A percentile compares a stretch with the other conserved stretches of the same genome.
phyloP scores from a whole-genome alignment of 2,113 vertebrate genomes.

The Vulpes ferrilata region DNA sequence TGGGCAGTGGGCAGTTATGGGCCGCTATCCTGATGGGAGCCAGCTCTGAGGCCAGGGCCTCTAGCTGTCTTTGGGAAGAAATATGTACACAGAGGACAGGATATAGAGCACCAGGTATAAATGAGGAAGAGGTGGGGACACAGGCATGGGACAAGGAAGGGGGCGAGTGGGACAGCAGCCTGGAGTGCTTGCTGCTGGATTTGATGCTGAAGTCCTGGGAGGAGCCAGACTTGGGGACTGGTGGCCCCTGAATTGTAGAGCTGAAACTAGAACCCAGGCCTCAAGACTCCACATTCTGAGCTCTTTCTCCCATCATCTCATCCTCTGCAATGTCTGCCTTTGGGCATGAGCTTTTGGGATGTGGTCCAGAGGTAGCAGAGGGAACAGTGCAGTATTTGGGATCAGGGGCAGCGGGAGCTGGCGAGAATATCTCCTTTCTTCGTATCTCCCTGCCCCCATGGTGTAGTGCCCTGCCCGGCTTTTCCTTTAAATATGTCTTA shows the following conservation, averaged over 20 bases:
- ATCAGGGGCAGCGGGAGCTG: neutral
- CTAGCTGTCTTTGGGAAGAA: neutral
- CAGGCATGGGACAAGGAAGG: neutral
- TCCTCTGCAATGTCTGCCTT: neutral
- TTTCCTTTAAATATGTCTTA: conserved; percentile 92
- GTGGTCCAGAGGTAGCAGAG: neutral
- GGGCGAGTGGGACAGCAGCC: neutral
- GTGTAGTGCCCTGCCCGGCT: conserved; percentile 76
- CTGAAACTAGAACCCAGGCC: conserved; percentile 15
- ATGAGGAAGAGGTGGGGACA: neutral
- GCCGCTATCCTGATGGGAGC: neutral
- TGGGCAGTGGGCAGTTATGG: neutral
- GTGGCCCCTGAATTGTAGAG: neutral
- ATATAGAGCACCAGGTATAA: neutral
- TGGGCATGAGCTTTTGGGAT: neutral
- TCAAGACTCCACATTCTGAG: neutral
- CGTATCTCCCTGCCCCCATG: conserved; percentile 70
- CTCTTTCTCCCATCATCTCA: neutral
- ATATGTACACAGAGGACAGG: neutral
- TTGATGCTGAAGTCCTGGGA: neutral
- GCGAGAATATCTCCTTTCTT: conserved; percentile 58
- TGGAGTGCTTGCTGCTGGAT: neutral
- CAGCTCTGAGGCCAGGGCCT: neutral
- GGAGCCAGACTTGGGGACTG: neutral
- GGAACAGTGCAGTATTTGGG: neutral